phyloP scores from a whole-genome alignment of 2,797 vertebrate genomes.

The Myiotriccus ornatus region DNA sequence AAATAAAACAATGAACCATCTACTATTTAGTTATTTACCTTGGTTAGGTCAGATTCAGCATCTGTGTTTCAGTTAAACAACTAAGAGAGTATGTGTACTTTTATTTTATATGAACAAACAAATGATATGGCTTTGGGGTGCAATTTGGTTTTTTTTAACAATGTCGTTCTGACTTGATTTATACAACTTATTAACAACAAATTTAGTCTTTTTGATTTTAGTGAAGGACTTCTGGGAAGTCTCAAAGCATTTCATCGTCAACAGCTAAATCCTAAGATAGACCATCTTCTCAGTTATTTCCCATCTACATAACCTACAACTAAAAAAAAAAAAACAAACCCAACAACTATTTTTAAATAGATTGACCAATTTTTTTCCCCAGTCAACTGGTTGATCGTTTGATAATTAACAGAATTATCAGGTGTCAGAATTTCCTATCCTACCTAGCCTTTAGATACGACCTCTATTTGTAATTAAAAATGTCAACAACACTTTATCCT shows the following conservation, averaged over 20 bases:
- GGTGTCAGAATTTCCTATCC: background rate
- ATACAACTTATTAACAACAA: background rate
- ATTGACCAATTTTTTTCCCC: background rate
- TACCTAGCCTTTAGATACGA: background rate
- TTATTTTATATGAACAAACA: background rate
- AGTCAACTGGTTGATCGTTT: background rate
- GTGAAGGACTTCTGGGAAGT: background rate
- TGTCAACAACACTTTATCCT: background rate
- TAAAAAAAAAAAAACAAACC: fast-evolving
- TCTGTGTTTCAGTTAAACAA: background rate
- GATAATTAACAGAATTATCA: background rate
- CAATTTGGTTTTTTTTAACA: background rate
- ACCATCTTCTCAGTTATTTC: background rate
- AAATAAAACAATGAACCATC: background rate
- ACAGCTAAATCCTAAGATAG: background rate
- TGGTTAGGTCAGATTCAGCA: background rate
- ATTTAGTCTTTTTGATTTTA: background rate
- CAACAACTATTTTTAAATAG: background rate
- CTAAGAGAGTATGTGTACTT: background rate
- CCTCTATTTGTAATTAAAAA: background rate
- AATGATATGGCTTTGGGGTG: background rate
- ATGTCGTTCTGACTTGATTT: background rate
- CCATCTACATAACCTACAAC: background rate
- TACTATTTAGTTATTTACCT: background rate
- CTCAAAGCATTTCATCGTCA: background rate